Conservation (phyloP, 2,888 invertebrate genomes). For the Leptarthrus brevirostris region DNA sequence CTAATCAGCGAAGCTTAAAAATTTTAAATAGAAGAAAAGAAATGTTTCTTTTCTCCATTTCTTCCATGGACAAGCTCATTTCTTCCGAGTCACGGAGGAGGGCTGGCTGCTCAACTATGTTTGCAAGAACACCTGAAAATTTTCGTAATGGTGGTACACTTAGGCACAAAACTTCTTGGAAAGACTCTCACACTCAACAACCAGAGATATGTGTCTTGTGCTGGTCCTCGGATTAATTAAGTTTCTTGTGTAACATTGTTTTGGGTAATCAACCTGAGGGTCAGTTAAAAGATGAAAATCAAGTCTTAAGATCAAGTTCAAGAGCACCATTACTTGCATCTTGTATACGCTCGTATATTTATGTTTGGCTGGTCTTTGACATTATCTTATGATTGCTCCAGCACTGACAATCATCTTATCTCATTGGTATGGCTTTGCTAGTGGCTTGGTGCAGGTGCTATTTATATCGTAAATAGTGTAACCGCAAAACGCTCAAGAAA, state of each 20-base stretch:
- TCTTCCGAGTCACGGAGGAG: background rate
- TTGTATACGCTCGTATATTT: background rate
- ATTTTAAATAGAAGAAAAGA: constrained; percentile 30
- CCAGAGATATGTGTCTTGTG: background rate
- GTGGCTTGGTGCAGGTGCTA: background rate
- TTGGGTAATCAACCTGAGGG: background rate
- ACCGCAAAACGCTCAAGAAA: background rate
- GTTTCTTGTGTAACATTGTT: constrained; percentile 23
- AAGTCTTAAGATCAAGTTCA: constrained; percentile 39
- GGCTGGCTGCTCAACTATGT: background rate
- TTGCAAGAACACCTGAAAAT: constrained; percentile 14
- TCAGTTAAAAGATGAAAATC: background rate
- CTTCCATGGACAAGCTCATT: constrained; percentile 18
- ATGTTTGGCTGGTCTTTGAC: background rate
- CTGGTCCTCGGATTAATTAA: background rate
- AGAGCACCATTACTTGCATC: constrained; percentile 6
- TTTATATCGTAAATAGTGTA: background rate
- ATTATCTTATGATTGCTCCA: background rate
- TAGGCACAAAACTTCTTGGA: background rate
- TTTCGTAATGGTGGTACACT: background rate
- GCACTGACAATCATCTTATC: constrained; percentile 24
- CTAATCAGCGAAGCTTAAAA: background rate
- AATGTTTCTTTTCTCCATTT: constrained; percentile 34
- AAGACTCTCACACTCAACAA: too few relatives aligned
- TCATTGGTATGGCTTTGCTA: background rate